Percentiles rank a stretch among this genome's conserved stretches.
These are phyloP conservation scores for Apamea monoglypha DNA, from an alignment of 2,888 invertebrate species.

Conservation along the genomic window DNA sequence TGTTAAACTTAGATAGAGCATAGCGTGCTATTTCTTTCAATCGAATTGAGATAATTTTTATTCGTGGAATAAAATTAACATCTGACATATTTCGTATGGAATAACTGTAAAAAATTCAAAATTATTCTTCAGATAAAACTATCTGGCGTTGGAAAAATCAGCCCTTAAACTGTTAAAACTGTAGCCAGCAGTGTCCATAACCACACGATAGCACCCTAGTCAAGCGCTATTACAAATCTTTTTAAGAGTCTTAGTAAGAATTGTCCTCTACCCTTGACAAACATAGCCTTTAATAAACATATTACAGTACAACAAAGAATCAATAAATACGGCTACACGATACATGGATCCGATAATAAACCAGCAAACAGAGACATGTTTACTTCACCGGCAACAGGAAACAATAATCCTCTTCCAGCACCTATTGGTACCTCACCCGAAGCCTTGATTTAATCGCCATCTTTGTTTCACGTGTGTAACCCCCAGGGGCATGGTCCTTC, in stretches of 20 bases:
- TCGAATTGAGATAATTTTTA: too few relatives aligned
- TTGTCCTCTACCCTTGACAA: background rate
- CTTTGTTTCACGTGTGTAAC: constrained; percentile 12
- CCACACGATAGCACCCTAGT: background rate
- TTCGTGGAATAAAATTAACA: too few relatives aligned
- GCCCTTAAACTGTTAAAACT: too few relatives aligned
- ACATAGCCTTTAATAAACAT: background rate
- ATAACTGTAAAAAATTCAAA: too few relatives aligned
- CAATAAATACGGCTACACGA: constrained; percentile 4
- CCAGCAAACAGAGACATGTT: constrained; percentile 24
- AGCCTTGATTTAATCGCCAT: constrained; percentile 33
- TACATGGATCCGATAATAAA: constrained; percentile 8
- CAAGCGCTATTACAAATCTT: background rate
- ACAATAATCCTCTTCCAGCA: constrained; percentile 38
- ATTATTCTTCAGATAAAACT: too few relatives aligned
- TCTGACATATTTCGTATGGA: too few relatives aligned
- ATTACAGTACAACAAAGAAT: background rate
- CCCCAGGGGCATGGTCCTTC: background rate
- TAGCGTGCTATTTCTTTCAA: too few relatives aligned
- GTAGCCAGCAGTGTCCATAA: background rate
- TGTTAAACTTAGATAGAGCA: constrained; percentile 91
- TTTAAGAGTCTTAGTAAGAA: background rate
- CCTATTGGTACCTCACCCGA: background rate
- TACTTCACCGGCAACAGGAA: constrained; percentile 19
- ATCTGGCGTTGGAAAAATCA: too few relatives aligned